A percentile compares a stretch with the other conserved stretches of the same genome.
phyloP scores from a whole-genome alignment of 1,140 invertebrate species.

The Diorhabda carinulata region DNA sequence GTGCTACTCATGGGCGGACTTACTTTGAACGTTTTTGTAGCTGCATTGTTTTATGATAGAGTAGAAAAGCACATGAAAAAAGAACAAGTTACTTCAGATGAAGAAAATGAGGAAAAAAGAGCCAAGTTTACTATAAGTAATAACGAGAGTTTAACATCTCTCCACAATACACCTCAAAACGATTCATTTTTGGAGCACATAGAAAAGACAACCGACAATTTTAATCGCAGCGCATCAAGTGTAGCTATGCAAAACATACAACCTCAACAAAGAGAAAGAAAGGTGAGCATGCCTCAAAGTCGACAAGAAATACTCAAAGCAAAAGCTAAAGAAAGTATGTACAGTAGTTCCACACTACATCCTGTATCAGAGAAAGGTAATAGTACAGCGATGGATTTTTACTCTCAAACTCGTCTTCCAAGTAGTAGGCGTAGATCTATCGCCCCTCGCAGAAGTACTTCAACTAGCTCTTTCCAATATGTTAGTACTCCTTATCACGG shows the following conservation, averaged over 20 bases:
- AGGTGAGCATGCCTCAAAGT: conserved; percentile 53
- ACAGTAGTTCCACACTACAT: conserved; percentile 55
- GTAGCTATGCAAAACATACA: conserved; percentile 54
- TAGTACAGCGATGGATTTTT: conserved; percentile 38
- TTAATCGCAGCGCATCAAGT: conserved; percentile 53
- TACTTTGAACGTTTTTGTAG: conserved; percentile 77
- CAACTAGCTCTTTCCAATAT: conserved; percentile 76
- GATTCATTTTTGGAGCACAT: conserved; percentile 39
- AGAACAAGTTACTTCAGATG: conserved; percentile 55
- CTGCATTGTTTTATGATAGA: conserved; percentile 77
- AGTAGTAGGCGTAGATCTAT: conserved; percentile 35
- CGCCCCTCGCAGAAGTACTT: conserved; percentile 62
- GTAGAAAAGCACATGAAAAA: conserved; percentile 74
- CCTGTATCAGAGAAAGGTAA: conserved; percentile 53
- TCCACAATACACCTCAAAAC: conserved; percentile 38
- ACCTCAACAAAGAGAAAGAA: conserved; percentile 45
- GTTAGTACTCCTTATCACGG: conserved; percentile 79
- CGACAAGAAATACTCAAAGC: conserved; percentile 44
- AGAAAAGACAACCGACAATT: conserved; percentile 33
- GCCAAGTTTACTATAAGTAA: conserved; percentile 44
- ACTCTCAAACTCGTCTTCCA: conserved; percentile 37
- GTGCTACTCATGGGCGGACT: conserved; percentile 79
- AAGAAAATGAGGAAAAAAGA: conserved; percentile 29
- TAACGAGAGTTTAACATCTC: conserved; percentile 40
- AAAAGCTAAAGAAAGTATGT: conserved; percentile 36